phyloP scores from a whole-genome alignment of 2,888 invertebrate genomes.

The Leptopilina myrica region DNA sequence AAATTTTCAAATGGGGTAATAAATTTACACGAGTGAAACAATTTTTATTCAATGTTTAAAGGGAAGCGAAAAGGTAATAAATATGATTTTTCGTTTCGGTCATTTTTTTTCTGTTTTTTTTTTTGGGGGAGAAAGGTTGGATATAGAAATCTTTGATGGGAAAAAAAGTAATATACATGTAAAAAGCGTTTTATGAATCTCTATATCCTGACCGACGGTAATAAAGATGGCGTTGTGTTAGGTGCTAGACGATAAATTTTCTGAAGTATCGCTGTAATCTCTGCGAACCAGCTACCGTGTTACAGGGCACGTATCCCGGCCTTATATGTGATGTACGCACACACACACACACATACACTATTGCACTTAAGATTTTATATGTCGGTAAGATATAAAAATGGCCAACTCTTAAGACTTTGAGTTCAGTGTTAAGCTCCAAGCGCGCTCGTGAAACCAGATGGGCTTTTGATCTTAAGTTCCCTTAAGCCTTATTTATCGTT shows the following conservation, averaged over 20 bases:
- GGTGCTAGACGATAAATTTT: constrained; percentile 34
- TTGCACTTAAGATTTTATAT: constrained; percentile 30
- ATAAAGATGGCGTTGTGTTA: constrained; percentile 34
- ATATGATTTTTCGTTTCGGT: constrained; percentile 1
- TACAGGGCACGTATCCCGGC: background rate
- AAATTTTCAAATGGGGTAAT: background rate
- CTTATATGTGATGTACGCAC: background rate
- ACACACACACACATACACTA: background rate
- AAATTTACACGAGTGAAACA: background rate
- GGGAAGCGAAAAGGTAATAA: background rate
- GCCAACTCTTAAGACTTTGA: constrained; percentile 29
- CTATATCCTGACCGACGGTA: constrained; percentile 17
- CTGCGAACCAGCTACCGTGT: constrained; percentile 10
- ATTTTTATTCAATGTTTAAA: constrained; percentile 10
- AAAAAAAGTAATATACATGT: constrained; percentile 30
- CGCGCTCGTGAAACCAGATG: constrained; percentile 33
- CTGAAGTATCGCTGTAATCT: constrained; percentile 22
- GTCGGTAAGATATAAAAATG: constrained; percentile 36
- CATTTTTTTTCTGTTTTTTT: too few relatives aligned
- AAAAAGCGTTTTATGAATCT: constrained; percentile 30
- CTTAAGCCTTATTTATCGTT: constrained; percentile 27
- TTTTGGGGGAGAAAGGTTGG: too few relatives aligned
- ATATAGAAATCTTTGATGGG: constrained; percentile 21
- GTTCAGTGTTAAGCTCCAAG: constrained; percentile 24
- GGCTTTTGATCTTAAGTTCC: constrained; percentile 16